Percentiles rank a stretch among this genome's conserved stretches.
These are phyloP conservation scores for Nicator chloris DNA, from an alignment of 2,113 vertebrate species.

Conservation along the genomic window DNA sequence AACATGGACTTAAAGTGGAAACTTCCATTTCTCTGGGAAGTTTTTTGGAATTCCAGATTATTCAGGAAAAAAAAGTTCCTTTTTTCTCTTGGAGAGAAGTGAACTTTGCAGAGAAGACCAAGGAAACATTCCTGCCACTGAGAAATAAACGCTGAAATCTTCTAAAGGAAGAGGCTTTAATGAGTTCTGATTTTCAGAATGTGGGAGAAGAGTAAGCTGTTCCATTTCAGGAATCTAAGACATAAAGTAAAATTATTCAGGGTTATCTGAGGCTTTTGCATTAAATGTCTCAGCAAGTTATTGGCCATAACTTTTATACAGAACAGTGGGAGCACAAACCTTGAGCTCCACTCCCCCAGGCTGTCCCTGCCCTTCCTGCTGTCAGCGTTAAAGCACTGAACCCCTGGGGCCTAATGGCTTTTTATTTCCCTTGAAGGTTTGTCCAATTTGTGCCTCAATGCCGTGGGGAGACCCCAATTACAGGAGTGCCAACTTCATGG, in stretches of 20 bases:
- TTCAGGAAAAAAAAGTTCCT: background rate
- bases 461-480: slow-evolving; percentile 97
- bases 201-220: background rate
- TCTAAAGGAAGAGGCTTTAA: background rate
- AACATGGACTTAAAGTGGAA: background rate
- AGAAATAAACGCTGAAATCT: background rate
- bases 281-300: background rate
- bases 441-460: slow-evolving; percentile 98
- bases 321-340: background rate
- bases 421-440: slow-evolving; percentile 81
- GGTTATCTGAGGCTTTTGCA: background rate
- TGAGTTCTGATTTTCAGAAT: background rate
- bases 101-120: background rate
- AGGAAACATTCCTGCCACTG: background rate
- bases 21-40: background rate
- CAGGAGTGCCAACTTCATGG: slow-evolving; percentile 94
- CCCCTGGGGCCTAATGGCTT: background rate
- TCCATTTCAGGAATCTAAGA: background rate
- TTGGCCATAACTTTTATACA: background rate
- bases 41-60: background rate
- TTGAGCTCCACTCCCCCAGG: background rate
- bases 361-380: background rate
- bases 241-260: background rate
- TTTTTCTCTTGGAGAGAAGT: background rate
- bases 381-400: background rate